phyloP scores from a whole-genome alignment of 2,113 vertebrate species.

The Gadus macrocephalus region DNA sequence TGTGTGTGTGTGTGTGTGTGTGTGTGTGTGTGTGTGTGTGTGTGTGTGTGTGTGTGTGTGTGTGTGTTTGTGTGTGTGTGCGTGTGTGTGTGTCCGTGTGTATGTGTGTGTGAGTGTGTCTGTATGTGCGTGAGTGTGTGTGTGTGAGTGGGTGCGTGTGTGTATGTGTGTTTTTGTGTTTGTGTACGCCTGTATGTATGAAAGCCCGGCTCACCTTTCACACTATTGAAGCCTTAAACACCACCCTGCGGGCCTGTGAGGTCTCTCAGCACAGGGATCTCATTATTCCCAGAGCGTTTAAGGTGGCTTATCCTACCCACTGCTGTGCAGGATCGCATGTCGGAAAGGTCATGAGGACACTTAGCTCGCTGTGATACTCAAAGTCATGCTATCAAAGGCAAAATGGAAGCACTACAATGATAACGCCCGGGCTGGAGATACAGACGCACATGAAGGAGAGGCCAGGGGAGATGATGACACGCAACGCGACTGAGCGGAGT shows the following conservation, averaged over 20 bases:
- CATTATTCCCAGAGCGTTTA: slow-evolving; percentile 18
- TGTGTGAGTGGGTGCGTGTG: neutral
- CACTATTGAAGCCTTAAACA: neutral
- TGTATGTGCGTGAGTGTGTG: neutral
- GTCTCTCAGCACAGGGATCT: slow-evolving; percentile 17
- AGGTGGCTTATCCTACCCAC: slow-evolving; percentile 11
- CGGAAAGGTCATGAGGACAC: slow-evolving; percentile 25
- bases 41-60: neutral
- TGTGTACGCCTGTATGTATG: neutral
- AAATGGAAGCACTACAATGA: slow-evolving; percentile 6
- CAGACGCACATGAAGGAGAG: slow-evolving; percentile 10
- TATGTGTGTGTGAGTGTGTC: neutral
- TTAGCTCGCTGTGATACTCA: slow-evolving; percentile 14
- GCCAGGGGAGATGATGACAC: slow-evolving; percentile 10
- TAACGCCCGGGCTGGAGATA: slow-evolving; percentile 14
- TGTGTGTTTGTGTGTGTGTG: neutral
- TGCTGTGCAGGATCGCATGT: neutral
- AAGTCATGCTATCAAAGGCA: slow-evolving; percentile 24
- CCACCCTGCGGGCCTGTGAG: neutral
- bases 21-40: no score
- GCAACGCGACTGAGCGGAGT: neutral
- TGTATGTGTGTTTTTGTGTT: neutral
- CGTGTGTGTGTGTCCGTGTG: neutral
- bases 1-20: no score
- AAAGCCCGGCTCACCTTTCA: neutral